These are phyloP conservation scores for Tinamus major DNA, from an alignment of 2,797 vertebrate species.

Conservation along the genomic window DNA sequence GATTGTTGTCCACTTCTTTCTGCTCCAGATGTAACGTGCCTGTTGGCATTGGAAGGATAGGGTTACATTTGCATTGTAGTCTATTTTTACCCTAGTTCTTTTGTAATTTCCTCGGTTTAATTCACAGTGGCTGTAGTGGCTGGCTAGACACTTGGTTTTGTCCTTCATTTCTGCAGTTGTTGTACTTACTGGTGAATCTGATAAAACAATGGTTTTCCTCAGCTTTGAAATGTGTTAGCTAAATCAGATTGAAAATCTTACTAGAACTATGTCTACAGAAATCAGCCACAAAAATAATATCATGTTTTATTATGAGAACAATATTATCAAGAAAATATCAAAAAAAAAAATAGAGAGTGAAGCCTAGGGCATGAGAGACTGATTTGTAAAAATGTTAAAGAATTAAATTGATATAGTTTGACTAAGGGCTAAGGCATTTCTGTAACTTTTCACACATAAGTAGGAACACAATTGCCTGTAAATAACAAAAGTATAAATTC, in stretches of 20 bases:
- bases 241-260: neutral
- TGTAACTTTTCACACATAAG: neutral
- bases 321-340: neutral
- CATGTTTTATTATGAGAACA: neutral
- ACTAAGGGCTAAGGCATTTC: neutral
- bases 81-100: neutral
- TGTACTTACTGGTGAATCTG: neutral
- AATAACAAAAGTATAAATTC: neutral
- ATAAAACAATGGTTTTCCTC: neutral
- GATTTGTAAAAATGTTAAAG: neutral
- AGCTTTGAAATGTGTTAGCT: constrained; percentile 7
- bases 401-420: neutral
- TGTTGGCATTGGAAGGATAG: neutral
- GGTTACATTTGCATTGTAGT: neutral
- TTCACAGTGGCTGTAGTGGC: neutral
- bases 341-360: neutral
- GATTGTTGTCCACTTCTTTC: neutral
- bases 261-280: neutral
- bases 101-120: neutral
- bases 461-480: neutral
- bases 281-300: neutral
- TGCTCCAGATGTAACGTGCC: neutral
- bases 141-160: neutral
- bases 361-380: neutral
- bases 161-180: neutral